These are phyloP conservation scores for Zapornia atra DNA, from an alignment of 2,113 vertebrate genomes.

Conservation along the genomic window DNA sequence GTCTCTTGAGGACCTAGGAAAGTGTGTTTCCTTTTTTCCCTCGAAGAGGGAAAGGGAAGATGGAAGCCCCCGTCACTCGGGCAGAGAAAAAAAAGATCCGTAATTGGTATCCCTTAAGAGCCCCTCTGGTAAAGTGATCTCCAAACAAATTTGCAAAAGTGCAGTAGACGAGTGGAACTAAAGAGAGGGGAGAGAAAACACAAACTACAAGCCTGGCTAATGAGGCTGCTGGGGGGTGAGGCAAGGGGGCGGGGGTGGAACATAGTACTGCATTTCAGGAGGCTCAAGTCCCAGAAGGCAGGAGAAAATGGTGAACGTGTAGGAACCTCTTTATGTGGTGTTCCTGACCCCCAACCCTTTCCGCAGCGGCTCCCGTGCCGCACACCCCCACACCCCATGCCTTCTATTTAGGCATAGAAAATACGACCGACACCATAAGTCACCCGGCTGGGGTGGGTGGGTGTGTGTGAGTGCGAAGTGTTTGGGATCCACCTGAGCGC, in stretches of 20 bases:
- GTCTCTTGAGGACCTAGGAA: not conserved
- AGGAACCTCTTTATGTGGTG: not conserved
- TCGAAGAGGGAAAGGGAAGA: not conserved
- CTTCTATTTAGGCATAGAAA: not conserved
- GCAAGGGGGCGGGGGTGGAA: no score
- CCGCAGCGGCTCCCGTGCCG: not conserved
- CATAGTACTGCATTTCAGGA: constrained; percentile 2
- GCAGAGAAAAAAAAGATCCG: not conserved
- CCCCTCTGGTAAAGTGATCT: constrained; percentile 75
- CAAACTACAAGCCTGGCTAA: constrained; percentile 46
- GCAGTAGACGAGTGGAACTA: constrained; percentile 59
- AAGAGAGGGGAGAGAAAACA: constrained; percentile 59
- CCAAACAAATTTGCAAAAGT: constrained; percentile 74
- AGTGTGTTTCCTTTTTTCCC: not conserved
- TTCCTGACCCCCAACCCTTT: not conserved
- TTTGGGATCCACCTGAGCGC: not conserved
- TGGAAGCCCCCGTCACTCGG: constrained; percentile 29
- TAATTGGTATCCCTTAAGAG: constrained; percentile 48
- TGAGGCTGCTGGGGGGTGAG: not conserved
- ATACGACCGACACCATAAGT: not conserved
- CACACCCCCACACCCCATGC: not conserved
- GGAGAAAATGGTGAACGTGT: not conserved
- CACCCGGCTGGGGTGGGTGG: not conserved
- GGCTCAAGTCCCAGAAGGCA: not conserved
- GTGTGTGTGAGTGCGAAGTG: not conserved